A percentile compares a stretch with the other conserved stretches of the same genome.
Conservation (phyloP, 2,797 vertebrate species). For the Spinus pinus region DNA sequence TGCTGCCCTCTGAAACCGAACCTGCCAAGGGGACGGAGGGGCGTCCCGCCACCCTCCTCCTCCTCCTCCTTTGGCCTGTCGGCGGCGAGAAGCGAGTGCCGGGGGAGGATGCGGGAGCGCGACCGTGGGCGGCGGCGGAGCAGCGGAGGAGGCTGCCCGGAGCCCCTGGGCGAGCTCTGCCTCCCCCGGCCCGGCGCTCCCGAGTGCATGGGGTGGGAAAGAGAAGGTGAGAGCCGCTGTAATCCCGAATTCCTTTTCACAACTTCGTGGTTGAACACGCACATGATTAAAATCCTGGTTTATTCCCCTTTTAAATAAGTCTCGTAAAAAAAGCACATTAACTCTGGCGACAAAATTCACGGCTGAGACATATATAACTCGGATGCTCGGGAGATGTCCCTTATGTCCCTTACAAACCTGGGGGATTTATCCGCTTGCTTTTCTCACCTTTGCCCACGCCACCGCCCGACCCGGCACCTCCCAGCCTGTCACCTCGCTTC, state of each 20-base stretch:
- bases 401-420: neutral
- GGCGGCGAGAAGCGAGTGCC: neutral
- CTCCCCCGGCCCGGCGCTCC: neutral
- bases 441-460: neutral
- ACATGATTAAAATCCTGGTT: neutral
- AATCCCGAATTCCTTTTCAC: neutral
- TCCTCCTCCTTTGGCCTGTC: neutral
- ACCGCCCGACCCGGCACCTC: neutral
- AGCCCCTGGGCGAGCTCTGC: neutral
- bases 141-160: neutral
- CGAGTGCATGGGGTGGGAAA: neutral
- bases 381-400: neutral
- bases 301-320: neutral
- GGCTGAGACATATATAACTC: neutral
- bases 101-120: neutral
- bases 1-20: constrained; percentile 48
- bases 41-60: neutral
- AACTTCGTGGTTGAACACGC: neutral
- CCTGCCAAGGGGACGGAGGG: neutral
- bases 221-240: neutral
- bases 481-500: neutral
- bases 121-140: neutral
- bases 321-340: neutral
- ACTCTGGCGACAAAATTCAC: neutral
- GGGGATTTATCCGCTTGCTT: neutral